Evolutionary conservation across 2,888 invertebrate genomes (phyloP).

Genomic region (Pseudococcus viburni): DNA sequence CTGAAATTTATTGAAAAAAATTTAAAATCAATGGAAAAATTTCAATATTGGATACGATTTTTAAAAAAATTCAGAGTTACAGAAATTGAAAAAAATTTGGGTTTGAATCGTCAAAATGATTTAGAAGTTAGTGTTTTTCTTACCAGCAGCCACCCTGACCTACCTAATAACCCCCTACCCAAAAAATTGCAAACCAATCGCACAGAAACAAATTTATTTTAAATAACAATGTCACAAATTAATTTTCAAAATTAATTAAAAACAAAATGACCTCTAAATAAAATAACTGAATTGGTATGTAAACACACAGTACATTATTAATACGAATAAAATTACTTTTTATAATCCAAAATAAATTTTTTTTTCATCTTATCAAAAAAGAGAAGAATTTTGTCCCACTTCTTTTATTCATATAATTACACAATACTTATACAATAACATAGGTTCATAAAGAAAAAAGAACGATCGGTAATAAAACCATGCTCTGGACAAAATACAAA

Average conservation of each 20-base stretch:
- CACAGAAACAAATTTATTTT: constrained; percentile 61
- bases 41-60: no score
- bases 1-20: no score
- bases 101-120: no score
- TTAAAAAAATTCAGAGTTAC: no score
- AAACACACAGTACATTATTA: constrained; percentile 48
- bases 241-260: constrained; percentile 34
- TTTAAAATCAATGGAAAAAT: no score
- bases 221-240: constrained; percentile 59
- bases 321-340: constrained; percentile 46
- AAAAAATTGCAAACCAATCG: neutral
- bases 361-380: constrained; percentile 30
- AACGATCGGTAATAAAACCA: constrained; percentile 4
- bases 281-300: constrained; percentile 51
- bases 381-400: constrained; percentile 42
- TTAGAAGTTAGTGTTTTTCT: no score
- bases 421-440: constrained; percentile 51
- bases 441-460: constrained; percentile 9
- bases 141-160: no score
- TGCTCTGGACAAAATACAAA: neutral
- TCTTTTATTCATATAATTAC: constrained; percentile 52
- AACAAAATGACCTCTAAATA: constrained; percentile 60
- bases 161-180: neutral
- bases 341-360: neutral
- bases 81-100: no score